Evolutionary conservation across 2,113 vertebrate genomes (phyloP).

Genomic region (Ctenomys sociabilis): DNA sequence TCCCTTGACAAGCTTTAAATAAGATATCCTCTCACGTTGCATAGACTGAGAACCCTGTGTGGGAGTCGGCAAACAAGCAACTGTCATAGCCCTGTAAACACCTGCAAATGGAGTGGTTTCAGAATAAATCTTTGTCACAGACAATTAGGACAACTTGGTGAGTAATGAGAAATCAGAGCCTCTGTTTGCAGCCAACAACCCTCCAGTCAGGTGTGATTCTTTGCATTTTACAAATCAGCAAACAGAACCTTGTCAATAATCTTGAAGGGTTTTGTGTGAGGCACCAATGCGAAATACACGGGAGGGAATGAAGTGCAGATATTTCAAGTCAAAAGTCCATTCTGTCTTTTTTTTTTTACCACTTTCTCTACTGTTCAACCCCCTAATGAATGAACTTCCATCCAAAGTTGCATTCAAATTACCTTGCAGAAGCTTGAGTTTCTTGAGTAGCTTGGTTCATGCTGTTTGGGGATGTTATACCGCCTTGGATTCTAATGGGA

Average conservation of each 20-base stretch:
- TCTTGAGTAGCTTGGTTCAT: background rate
- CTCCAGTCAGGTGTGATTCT: background rate
- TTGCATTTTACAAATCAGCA: conserved; percentile 12
- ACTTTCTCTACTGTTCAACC: background rate
- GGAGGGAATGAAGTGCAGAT: background rate
- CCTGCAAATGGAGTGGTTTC: background rate
- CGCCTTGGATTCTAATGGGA: background rate
- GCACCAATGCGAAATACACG: background rate
- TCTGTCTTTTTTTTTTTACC: background rate
- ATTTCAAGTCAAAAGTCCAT: background rate
- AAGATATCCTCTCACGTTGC: background rate
- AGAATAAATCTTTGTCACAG: background rate
- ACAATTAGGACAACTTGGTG: background rate
- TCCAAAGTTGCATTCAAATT: background rate
- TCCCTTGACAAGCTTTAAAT: background rate
- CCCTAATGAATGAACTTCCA: background rate
- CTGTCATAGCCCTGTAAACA: background rate
- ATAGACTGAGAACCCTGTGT: background rate
- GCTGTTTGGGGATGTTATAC: background rate
- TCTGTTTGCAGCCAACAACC: background rate
- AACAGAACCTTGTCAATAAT: background rate
- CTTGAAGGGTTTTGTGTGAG: background rate
- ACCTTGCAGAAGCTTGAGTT: conserved; percentile 3
- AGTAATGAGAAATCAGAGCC: background rate
- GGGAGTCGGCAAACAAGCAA: background rate